Conservation (phyloP, 2,888 invertebrate species). For the Leucophenga maculata region DNA sequence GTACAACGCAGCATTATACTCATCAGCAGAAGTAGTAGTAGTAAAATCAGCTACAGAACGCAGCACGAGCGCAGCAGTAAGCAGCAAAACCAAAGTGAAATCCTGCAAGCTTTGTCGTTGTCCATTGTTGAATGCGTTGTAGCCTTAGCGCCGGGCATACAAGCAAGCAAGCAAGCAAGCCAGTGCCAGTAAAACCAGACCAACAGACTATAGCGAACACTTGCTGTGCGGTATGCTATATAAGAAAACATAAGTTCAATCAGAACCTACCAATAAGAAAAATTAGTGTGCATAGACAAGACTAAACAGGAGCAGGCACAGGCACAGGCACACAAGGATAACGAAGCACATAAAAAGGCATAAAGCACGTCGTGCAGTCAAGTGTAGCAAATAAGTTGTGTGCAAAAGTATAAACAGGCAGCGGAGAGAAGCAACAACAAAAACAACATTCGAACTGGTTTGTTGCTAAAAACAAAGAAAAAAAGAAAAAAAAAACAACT, state of each 20-base stretch:
- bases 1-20: constrained; percentile 49
- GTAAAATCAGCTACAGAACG: constrained; percentile 25
- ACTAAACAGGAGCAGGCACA: constrained; percentile 15
- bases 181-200: no score
- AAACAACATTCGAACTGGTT: background rate
- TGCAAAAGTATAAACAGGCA: constrained; percentile 27
- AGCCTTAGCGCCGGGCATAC: no score
- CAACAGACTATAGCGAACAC: no score
- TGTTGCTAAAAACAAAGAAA: background rate
- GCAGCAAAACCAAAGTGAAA: constrained; percentile 31
- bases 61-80: constrained; percentile 24
- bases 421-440: constrained; percentile 7
- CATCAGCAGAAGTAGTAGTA: constrained; percentile 47
- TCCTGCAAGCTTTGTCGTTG: background rate
- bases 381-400: background rate
- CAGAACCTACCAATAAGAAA: no score
- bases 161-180: no score
- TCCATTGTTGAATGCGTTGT: no score
- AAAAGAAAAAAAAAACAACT: constrained; percentile 43
- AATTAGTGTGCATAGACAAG: constrained; percentile 36
- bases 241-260: no score
- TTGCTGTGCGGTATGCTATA: no score
- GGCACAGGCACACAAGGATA: constrained; percentile 28
- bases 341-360: constrained; percentile 4
- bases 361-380: constrained; percentile 15